Evolutionary conservation across 2,888 invertebrate genomes (phyloP).

Genomic region (Pseudococcus viburni): DNA sequence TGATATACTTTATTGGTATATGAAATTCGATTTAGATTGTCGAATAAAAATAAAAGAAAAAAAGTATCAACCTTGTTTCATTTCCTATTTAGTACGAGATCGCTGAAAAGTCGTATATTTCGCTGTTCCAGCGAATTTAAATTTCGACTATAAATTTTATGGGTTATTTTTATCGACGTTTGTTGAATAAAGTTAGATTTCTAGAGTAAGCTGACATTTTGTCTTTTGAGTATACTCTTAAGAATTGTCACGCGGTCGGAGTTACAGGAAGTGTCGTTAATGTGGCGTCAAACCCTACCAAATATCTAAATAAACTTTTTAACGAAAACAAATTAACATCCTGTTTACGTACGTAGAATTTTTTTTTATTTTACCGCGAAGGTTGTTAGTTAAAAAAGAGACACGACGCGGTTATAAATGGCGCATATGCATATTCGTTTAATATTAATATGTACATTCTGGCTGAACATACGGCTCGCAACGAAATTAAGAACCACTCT

Average conservation of each 20-base stretch:
- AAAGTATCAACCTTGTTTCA: not conserved
- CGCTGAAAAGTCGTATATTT: slow-evolving; percentile 23
- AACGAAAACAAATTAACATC: slow-evolving; percentile 56
- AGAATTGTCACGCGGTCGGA: not conserved
- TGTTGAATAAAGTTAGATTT: not conserved
- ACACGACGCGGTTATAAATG: slow-evolving; percentile 38
- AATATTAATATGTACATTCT: not conserved
- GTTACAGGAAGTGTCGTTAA: slow-evolving; percentile 23
- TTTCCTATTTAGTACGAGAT: not conserved
- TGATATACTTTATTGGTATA: slow-evolving; percentile 1
- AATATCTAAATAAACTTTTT: slow-evolving; percentile 35
- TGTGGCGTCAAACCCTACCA: slow-evolving; percentile 41
- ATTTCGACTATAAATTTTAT: slow-evolving; percentile 34
- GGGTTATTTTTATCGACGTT: slow-evolving; percentile 10
- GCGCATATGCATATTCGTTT: slow-evolving; percentile 32
- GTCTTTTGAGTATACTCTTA: not conserved
- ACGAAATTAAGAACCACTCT: slow-evolving; percentile 27
- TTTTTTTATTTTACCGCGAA: not conserved
- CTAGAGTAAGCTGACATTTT: not conserved
- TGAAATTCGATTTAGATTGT: slow-evolving; percentile 32
- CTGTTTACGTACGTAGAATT: slow-evolving; percentile 33
- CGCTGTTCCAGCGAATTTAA: not conserved
- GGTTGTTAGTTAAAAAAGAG: slow-evolving; percentile 24
- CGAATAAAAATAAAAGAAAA: not conserved
- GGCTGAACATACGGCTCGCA: not conserved